Conservation (phyloP, 2,113 vertebrate genomes). For the Onychostruthus taczanowskii region DNA sequence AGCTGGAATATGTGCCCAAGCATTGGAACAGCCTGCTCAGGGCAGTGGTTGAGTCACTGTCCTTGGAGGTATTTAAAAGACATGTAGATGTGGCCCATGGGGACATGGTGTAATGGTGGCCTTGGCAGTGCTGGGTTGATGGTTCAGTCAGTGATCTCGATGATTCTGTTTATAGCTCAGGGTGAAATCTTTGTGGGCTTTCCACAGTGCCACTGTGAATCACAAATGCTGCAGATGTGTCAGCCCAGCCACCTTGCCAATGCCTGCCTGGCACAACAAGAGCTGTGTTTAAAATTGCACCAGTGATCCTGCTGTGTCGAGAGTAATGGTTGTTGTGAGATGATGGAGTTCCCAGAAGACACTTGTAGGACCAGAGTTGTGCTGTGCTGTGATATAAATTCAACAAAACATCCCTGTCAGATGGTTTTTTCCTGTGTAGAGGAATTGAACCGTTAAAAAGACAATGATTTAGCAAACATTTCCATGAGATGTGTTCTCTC, state of each 20-base stretch:
- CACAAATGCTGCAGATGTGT: not conserved
- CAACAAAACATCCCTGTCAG: conserved; percentile 1
- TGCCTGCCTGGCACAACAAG: not conserved
- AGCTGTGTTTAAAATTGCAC: not conserved
- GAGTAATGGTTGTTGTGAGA: not conserved
- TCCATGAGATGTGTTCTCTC: not conserved
- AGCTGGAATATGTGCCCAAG: not conserved
- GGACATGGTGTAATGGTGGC: not conserved
- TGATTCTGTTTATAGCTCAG: not conserved
- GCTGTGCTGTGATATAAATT: not conserved
- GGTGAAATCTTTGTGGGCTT: not conserved
- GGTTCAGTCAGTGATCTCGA: not conserved
- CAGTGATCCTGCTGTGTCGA: not conserved
- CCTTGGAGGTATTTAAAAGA: not conserved
- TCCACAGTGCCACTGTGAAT: not conserved
- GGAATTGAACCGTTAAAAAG: not conserved
- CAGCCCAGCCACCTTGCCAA: not conserved
- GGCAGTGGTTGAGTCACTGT: not conserved
- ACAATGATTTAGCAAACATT: not conserved
- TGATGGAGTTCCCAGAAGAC: not conserved
- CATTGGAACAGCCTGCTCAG: not conserved
- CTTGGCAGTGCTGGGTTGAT: not conserved
- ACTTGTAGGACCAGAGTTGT: not conserved
- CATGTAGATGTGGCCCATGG: not conserved
- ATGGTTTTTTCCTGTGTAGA: not conserved